phyloP scores from a whole-genome alignment of 1,140 invertebrate genomes.

The Thrips palmi region DNA sequence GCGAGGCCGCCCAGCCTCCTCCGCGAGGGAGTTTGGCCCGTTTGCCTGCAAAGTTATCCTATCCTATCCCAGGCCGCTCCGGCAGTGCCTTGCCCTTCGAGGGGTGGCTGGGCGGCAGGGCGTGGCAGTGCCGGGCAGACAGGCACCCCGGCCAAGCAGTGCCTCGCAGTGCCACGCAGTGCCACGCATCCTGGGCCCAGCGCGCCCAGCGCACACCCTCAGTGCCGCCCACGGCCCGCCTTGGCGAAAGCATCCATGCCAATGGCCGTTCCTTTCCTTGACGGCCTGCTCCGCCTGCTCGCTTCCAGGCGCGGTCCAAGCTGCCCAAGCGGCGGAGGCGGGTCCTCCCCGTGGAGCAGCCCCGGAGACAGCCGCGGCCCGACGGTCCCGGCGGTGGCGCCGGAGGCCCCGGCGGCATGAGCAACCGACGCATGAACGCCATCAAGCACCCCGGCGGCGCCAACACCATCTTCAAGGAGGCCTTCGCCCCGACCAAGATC shows the following conservation, averaged over 20 bases:
- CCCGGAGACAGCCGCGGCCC: slow-evolving; percentile 29
- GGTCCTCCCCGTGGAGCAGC: slow-evolving; percentile 65
- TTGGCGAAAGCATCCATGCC: slow-evolving; percentile 17
- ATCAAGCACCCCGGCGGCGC: slow-evolving; percentile 26
- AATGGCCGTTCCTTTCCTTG: too few relatives aligned
- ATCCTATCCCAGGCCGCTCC: neutral
- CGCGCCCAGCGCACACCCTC: neutral
- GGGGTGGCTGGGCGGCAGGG: neutral
- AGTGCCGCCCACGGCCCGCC: neutral
- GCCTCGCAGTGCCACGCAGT: too few relatives aligned
- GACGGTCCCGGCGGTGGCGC: slow-evolving; percentile 14
- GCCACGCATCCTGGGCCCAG: too few relatives aligned
- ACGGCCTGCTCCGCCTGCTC: too few relatives aligned
- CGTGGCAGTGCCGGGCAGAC: neutral
- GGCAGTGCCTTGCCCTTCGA: neutral
- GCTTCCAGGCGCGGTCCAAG: slow-evolving; percentile 65
- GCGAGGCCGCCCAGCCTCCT: too few relatives aligned
- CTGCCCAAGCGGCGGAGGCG: slow-evolving; percentile 67
- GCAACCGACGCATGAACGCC: slow-evolving; percentile 30
- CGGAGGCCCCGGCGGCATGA: slow-evolving; percentile 12
- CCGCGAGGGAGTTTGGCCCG: too few relatives aligned
- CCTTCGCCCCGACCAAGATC: slow-evolving; percentile 36
- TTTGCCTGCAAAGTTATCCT: too few relatives aligned
- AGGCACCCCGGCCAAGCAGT: too few relatives aligned
- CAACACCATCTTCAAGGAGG: slow-evolving; percentile 36